Evolutionary conservation across 1,140 invertebrate genomes (phyloP).

Genomic region (Augochlora pura): DNA sequence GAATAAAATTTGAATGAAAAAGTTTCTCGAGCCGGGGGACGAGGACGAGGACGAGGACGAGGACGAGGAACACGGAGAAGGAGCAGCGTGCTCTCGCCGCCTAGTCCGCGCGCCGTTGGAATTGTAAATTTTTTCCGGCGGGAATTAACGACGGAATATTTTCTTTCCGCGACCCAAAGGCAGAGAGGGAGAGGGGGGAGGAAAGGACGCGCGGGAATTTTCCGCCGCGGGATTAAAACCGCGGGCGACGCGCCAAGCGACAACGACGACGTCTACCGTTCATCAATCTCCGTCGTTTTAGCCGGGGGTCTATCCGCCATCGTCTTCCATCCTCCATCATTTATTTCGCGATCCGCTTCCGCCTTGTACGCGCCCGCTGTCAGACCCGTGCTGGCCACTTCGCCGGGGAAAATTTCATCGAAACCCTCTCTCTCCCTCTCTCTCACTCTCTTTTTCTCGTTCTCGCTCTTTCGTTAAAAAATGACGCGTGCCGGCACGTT

Average conservation of each 20-base stretch:
- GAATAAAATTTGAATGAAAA: background rate
- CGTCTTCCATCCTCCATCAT: slow-evolving; percentile 55
- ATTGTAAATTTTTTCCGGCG: background rate
- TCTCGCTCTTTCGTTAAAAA: no score
- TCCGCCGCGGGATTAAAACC: slow-evolving; percentile 15
- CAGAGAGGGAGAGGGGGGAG: no score
- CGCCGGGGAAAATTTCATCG: slow-evolving; percentile 22
- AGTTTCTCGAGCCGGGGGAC: background rate
- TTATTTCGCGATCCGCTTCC: slow-evolving; percentile 50
- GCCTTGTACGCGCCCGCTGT: slow-evolving; percentile 23
- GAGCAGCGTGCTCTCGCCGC: background rate
- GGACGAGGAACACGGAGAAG: background rate
- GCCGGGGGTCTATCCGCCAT: slow-evolving; percentile 24
- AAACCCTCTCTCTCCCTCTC: background rate
- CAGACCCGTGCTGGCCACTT: background rate
- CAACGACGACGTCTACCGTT: background rate
- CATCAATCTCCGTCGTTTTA: slow-evolving; percentile 40
- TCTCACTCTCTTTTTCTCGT: no score
- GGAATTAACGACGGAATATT: background rate
- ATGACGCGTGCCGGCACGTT: background rate
- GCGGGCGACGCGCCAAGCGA: background rate
- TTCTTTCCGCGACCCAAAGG: background rate
- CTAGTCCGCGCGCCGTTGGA: background rate
- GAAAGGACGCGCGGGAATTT: slow-evolving; percentile 11
- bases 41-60: no score